phyloP scores from a whole-genome alignment of 2,888 invertebrate genomes.

The Caenorhabditis plicata region DNA sequence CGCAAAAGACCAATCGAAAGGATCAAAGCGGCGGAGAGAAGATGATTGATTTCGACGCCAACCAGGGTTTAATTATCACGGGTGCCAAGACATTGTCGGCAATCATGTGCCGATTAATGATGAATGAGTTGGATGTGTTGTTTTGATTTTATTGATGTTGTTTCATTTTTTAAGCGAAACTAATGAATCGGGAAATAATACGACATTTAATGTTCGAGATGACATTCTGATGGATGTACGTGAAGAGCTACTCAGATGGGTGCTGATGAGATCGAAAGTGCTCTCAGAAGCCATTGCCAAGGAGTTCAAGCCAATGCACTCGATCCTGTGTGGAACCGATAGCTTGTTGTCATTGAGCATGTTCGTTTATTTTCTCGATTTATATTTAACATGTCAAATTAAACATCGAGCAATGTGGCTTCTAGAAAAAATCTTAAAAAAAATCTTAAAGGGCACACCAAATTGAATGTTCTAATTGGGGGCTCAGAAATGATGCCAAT shows the following conservation, averaged over 20 bases:
- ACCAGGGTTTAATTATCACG: slow-evolving; percentile 18
- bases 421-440: too few relatives aligned
- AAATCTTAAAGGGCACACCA: too few relatives aligned
- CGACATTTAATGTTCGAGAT: slow-evolving; percentile 9
- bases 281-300: slow-evolving; percentile 13
- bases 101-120: slow-evolving; percentile 12
- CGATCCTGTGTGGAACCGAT: slow-evolving; percentile 20
- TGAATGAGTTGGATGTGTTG: neutral
- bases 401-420: too few relatives aligned
- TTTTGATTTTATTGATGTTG: too few relatives aligned
- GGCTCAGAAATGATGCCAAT: too few relatives aligned
- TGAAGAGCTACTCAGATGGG: slow-evolving; percentile 15
- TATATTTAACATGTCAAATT: neutral
- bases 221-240: slow-evolving; percentile 13
- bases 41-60: too few relatives aligned
- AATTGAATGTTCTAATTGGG: too few relatives aligned
- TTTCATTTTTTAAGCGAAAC: too few relatives aligned
- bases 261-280: slow-evolving; percentile 7
- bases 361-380: slow-evolving; percentile 3
- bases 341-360: slow-evolving; percentile 23
- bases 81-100: slow-evolving; percentile 27
- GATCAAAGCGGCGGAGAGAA: too few relatives aligned
- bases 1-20: too few relatives aligned
- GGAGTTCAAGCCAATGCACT: slow-evolving; percentile 29
- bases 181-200: slow-evolving; percentile 1